Percentiles rank a stretch among this genome's conserved stretches.
Conservation (phyloP, 1,140 invertebrate species). For the Aphidius gifuensis region DNA sequence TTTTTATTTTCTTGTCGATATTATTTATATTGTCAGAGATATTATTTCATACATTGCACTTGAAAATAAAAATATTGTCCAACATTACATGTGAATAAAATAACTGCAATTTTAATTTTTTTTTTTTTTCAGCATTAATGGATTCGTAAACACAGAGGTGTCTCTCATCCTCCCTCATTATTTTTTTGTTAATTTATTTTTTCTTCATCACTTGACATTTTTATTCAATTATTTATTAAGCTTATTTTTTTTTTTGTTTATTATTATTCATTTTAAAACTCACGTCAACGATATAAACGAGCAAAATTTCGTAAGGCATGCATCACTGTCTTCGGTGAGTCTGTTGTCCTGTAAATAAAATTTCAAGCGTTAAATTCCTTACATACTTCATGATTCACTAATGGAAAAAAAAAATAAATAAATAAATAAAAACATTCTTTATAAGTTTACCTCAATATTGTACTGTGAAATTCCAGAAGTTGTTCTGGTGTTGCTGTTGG, state of each 20-base stretch:
- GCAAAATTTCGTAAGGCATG: slow-evolving; percentile 72
- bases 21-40: too few species aligned
- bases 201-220: background rate
- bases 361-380: slow-evolving; percentile 9
- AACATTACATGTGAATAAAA: background rate
- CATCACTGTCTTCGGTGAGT: slow-evolving; percentile 67
- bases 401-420: slow-evolving; percentile 38
- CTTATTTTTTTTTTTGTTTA: slow-evolving; percentile 6
- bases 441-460: slow-evolving; percentile 63
- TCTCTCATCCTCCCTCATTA: background rate
- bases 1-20: too few species aligned
- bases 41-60: too few species aligned
- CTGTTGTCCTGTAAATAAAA: slow-evolving; percentile 57
- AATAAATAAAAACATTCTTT: slow-evolving; percentile 1
- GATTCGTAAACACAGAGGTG: background rate
- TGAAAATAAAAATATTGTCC: too few species aligned
- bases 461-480: slow-evolving; percentile 78
- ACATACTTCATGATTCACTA: background rate
- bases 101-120: background rate
- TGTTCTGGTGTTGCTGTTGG: slow-evolving; percentile 79
- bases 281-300: slow-evolving; percentile 69
- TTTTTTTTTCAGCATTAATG: slow-evolving; percentile 2
- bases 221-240: slow-evolving; percentile 1
- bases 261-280: slow-evolving; percentile 1
- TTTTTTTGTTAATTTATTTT: background rate